Evolutionary conservation across 2,113 vertebrate genomes (phyloP).

Genomic region (Paramormyrops kingsleyae): DNA sequence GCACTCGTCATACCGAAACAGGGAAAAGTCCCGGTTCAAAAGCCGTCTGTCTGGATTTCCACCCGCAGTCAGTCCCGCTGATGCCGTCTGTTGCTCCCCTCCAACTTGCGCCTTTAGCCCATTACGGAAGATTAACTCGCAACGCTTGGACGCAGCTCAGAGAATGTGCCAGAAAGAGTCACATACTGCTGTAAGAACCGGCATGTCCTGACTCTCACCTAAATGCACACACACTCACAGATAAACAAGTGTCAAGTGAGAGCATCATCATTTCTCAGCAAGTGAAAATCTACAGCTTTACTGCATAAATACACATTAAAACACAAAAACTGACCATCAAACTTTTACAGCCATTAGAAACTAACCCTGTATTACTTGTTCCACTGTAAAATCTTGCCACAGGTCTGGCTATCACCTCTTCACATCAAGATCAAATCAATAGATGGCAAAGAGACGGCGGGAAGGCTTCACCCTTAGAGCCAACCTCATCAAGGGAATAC

Average conservation of each 20-base stretch:
- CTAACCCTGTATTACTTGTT: background rate
- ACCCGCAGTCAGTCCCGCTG: slow-evolving; percentile 24
- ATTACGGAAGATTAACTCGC: slow-evolving; percentile 68
- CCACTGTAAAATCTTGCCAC: background rate
- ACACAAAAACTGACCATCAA: background rate
- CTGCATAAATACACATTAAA: background rate
- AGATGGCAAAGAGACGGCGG: background rate
- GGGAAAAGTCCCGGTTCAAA: slow-evolving; percentile 13
- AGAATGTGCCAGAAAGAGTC: slow-evolving; percentile 50
- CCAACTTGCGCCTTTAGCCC: slow-evolving; percentile 26
- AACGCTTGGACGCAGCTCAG: slow-evolving; percentile 64
- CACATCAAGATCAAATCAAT: background rate
- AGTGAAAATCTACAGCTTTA: background rate
- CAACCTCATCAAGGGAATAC: background rate
- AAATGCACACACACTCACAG: slow-evolving; percentile 26
- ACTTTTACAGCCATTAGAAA: background rate
- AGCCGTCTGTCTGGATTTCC: slow-evolving; percentile 14
- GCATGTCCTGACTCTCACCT: slow-evolving; percentile 46
- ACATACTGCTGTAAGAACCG: slow-evolving; percentile 24
- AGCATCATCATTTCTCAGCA: background rate
- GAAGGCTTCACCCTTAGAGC: background rate
- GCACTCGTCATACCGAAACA: slow-evolving; percentile 24
- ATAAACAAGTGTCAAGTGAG: background rate
- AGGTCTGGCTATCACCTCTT: background rate
- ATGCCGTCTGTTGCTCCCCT: background rate